Evolutionary conservation across 2,113 vertebrate genomes (phyloP).

Genomic region (Balaenoptera acutorostrata): DNA sequence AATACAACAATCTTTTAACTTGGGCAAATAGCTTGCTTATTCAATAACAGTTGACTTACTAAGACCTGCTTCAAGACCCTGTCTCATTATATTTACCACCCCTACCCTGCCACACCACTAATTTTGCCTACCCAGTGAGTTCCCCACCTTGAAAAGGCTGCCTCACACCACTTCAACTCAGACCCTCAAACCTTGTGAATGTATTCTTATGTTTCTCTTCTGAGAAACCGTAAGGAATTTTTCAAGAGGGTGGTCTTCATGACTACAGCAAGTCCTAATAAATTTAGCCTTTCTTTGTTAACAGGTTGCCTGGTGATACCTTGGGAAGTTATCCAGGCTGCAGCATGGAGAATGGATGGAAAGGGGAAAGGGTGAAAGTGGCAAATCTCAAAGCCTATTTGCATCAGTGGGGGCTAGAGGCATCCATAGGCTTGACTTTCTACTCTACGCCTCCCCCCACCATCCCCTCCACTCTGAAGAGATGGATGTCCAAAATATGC

Average conservation of each 20-base stretch:
- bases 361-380: neutral
- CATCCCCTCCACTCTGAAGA: neutral
- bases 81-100: too few species aligned
- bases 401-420: accelerated
- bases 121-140: neutral
- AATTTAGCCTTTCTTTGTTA: neutral
- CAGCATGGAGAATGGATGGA: neutral
- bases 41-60: neutral
- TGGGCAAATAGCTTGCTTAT: neutral
- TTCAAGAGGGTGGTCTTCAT: neutral
- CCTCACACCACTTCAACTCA: neutral
- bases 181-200: neutral
- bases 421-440: neutral
- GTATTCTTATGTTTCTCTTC: neutral
- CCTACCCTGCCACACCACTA: neutral
- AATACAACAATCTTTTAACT: neutral
- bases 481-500: neutral
- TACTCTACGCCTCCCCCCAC: neutral
- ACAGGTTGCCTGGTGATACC: neutral
- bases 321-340: neutral
- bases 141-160: neutral
- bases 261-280: neutral
- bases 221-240: neutral
- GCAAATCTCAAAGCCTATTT: neutral
- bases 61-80: neutral